Conservation (phyloP, 2,797 vertebrate species). For the Bradypus variegatus region DNA sequence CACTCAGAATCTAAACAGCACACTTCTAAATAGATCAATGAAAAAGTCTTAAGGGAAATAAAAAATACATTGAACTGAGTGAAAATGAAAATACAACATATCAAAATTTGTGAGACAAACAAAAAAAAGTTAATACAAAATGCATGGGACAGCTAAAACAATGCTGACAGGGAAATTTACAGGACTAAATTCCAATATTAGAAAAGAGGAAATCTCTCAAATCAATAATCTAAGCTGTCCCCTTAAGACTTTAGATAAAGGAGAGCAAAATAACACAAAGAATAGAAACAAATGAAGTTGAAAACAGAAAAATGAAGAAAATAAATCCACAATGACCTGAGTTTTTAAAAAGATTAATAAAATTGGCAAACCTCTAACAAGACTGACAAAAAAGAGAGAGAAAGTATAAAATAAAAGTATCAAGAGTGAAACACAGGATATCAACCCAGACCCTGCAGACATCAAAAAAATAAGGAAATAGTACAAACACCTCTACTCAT, state of each 20-base stretch:
- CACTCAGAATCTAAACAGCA: neutral
- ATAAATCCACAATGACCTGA: neutral
- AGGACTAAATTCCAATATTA: neutral
- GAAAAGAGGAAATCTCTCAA: neutral
- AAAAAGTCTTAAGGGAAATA: neutral
- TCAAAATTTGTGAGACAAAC: neutral
- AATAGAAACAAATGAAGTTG: neutral
- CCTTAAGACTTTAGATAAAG: neutral
- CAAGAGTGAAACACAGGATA: neutral
- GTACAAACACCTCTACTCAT: neutral
- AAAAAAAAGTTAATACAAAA: too few relatives aligned
- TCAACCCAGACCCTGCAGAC: neutral
- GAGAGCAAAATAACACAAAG: neutral
- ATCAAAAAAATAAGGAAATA: neutral
- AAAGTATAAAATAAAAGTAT: neutral
- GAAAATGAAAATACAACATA: slow-evolving; percentile 30
- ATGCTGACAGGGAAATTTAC: neutral
- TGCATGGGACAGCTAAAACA: neutral
- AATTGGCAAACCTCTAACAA: neutral
- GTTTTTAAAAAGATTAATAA: neutral
- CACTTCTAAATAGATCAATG: neutral
- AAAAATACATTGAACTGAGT: too few relatives aligned
- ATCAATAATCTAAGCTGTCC: slow-evolving; percentile 1
- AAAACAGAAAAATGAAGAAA: neutral
- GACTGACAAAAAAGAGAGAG: neutral